These are phyloP conservation scores for Crambe crambe DNA, from an alignment of 37 sponge, comb jelly and placozoan genomes.

Conservation along the genomic window DNA sequence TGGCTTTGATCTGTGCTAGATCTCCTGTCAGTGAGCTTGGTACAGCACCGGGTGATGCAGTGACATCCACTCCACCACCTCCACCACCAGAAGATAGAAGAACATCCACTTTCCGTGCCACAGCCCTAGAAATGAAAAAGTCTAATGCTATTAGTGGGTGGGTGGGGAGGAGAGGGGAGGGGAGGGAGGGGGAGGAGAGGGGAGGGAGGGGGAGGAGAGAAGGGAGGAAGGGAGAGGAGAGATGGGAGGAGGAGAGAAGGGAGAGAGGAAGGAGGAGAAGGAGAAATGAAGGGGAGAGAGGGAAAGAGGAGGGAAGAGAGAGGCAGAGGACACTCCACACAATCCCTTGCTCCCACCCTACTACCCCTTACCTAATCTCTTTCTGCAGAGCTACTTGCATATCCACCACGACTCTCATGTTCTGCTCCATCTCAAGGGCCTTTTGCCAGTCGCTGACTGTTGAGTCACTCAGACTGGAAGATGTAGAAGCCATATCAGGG, in stretches of 20 bases:
- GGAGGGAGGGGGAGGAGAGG: not conserved
- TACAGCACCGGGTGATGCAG: too few species aligned
- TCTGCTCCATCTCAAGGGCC: conserved; percentile 51
- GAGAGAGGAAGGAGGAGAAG: not conserved
- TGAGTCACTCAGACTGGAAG: not conserved
- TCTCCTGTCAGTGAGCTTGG: too few species aligned
- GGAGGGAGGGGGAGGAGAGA: not conserved
- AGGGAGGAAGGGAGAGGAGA: not conserved
- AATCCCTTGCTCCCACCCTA: too few species aligned
- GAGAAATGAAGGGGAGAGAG: too few species aligned
- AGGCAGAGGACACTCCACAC: too few species aligned
- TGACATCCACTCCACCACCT: too few species aligned
- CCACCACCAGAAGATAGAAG: not conserved
- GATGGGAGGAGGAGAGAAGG: not conserved
- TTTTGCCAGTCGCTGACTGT: conserved; percentile 58
- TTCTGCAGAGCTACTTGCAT: conserved; percentile 38
- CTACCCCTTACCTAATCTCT: conserved; percentile 46
- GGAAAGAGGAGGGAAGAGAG: too few species aligned
- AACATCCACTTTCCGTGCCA: conserved; percentile 25
- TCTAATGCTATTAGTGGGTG: too few species aligned
- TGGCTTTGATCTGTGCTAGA: conserved; percentile 16
- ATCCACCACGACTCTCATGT: conserved; percentile 34
- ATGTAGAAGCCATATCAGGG: not conserved
- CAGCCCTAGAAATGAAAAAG: too few species aligned
- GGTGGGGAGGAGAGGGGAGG: not conserved